Conservation (phyloP, 2,113 vertebrate species). For the Trichechus manatus region DNA sequence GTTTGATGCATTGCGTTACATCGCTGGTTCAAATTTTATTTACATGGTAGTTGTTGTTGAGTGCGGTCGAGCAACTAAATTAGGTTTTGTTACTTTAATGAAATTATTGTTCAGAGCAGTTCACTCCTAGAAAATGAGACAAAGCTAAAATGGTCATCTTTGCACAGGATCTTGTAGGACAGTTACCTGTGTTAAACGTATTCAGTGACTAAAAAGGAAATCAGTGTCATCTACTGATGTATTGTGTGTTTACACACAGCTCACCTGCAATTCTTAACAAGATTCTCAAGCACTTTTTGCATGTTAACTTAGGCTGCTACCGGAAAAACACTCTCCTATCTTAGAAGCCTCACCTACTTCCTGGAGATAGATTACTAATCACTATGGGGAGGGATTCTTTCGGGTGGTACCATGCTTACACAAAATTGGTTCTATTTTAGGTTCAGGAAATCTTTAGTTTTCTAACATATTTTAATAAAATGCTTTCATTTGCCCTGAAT, state of each 20-base stretch:
- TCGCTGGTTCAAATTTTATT: conserved; percentile 1
- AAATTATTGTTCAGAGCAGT: not conserved
- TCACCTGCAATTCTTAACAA: not conserved
- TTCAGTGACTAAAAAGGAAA: conserved; percentile 19
- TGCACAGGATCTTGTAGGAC: not conserved
- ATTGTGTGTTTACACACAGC: conserved; percentile 17
- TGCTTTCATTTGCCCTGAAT: conserved; percentile 57
- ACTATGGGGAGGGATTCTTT: conserved; percentile 6
- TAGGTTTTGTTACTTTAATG: not conserved
- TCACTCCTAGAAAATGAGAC: not conserved
- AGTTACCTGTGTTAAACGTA: conserved; percentile 25
- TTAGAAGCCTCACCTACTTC: not conserved
- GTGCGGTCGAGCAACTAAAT: not conserved
- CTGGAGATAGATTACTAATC: not conserved
- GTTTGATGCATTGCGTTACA: not conserved
- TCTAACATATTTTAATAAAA: conserved; percentile 45
- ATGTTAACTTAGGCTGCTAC: not conserved
- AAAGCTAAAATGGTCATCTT: conserved; percentile 31
- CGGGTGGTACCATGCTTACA: not conserved
- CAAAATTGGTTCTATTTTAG: conserved; percentile 60
- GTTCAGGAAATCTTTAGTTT: conserved; percentile 37
- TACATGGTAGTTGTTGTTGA: not conserved
- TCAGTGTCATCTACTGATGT: not conserved
- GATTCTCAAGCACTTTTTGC: conserved; percentile 37
- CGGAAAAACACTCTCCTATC: not conserved